Percentiles rank a stretch among this genome's conserved stretches.
Evolutionary conservation across 2,888 invertebrate species (phyloP).

Genomic region (Ophioninae sp.): DNA sequence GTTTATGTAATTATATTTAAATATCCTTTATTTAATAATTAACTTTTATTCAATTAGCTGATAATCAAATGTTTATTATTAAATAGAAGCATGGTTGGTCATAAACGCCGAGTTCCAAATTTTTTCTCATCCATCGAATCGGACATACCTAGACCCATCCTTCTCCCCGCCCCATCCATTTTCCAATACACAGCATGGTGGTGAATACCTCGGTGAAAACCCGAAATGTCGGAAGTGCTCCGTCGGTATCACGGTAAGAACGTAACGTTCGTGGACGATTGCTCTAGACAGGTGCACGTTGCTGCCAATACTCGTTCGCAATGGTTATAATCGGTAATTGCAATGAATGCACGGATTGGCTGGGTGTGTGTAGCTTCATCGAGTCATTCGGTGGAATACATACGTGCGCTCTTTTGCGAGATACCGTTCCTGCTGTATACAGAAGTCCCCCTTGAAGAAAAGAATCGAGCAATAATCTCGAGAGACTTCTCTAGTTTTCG

Average conservation of each 20-base stretch:
- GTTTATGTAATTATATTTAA: too few species aligned
- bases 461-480: constrained; percentile 65
- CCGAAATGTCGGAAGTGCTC: constrained; percentile 65
- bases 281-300: constrained; percentile 63
- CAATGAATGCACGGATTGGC: constrained; percentile 35
- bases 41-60: too few species aligned
- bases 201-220: constrained; percentile 39
- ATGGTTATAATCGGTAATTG: constrained; percentile 52
- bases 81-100: not conserved
- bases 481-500: constrained; percentile 64
- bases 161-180: not conserved
- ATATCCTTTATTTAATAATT: too few species aligned
- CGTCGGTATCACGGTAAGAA: constrained; percentile 39
- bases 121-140: constrained; percentile 8
- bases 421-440: constrained; percentile 19
- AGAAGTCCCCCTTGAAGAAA: constrained; percentile 13
- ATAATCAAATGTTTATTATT: not conserved
- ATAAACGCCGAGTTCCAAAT: too few species aligned
- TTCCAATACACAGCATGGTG: not conserved
- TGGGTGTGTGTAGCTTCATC: constrained; percentile 35
- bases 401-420: constrained; percentile 2
- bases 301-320: not conserved
- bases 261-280: constrained; percentile 60
- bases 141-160: not conserved
- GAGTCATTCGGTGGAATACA: constrained; percentile 14